Evolutionary conservation across 2,113 vertebrate genomes (phyloP).

Genomic region (Xenopus borealis): DNA sequence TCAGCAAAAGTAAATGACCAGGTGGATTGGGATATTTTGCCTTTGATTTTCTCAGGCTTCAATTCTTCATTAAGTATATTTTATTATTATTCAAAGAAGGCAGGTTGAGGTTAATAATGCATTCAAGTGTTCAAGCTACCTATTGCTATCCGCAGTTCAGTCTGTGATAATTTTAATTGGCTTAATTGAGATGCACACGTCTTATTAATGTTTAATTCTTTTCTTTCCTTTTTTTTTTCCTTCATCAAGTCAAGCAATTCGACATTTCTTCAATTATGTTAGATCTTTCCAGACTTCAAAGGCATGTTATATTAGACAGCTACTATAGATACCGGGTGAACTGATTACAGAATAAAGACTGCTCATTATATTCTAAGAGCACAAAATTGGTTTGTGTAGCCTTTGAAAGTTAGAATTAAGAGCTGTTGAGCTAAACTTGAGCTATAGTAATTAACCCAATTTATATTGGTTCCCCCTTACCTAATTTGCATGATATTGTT

Average conservation of each 20-base stretch:
- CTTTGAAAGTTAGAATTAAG: conserved; percentile 81
- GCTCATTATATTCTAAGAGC: conserved; percentile 81
- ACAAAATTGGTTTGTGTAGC: conserved; percentile 81
- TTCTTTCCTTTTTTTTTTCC: conserved; percentile 80
- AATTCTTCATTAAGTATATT: conserved; percentile 52
- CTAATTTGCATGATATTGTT: conserved; percentile 68
- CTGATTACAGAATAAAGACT: conserved; percentile 83
- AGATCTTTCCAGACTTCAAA: conserved; percentile 81
- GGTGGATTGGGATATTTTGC: too few relatives aligned
- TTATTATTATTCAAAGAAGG: conserved; percentile 51
- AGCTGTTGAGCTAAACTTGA: conserved; percentile 72
- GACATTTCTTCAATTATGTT: conserved; percentile 85
- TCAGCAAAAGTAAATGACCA: too few relatives aligned
- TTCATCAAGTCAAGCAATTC: conserved; percentile 80
- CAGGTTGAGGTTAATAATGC: conserved; percentile 70
- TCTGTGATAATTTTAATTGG: conserved; percentile 84
- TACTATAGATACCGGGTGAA: conserved; percentile 63
- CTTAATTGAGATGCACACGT: conserved; percentile 81
- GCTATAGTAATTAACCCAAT: conserved; percentile 78
- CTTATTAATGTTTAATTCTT: conserved; percentile 84
- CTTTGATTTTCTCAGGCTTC: background rate
- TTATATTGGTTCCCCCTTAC: conserved; percentile 72
- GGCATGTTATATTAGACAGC: conserved; percentile 76
- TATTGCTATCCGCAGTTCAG: conserved; percentile 63
- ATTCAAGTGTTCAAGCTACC: conserved; percentile 75